Conservation (phyloP, 1,140 invertebrate species). For the Mylabris phalerata region DNA sequence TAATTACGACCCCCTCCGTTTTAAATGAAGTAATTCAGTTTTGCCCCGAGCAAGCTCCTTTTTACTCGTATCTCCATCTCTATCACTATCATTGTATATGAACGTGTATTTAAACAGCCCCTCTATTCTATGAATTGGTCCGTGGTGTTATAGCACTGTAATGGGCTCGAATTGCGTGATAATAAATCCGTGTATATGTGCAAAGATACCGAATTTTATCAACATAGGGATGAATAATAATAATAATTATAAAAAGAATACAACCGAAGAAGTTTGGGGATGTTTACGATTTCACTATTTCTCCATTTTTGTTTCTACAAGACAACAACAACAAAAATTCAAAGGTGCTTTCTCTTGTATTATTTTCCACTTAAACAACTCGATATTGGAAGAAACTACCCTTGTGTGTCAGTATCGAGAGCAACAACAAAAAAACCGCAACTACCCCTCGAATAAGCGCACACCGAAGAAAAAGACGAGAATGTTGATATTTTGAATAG, state of each 20-base stretch:
- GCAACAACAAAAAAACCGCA: neutral
- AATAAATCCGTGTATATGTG: no score
- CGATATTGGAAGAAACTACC: no score
- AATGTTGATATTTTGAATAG: constrained; percentile 12
- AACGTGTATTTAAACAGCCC: neutral
- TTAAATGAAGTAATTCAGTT: constrained; percentile 18
- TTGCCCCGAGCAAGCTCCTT: constrained; percentile 8
- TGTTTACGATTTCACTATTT: no score
- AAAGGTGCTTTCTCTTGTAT: neutral
- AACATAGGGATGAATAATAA: neutral
- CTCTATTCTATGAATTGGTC: neutral
- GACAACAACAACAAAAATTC: no score
- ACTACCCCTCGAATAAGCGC: constrained; percentile 2
- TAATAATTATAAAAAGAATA: no score
- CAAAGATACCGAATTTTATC: neutral
- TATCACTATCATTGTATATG: neutral
- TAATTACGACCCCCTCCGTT: constrained; percentile 10
- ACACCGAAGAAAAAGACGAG: constrained; percentile 11
- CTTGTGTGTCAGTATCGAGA: neutral
- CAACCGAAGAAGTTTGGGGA: no score
- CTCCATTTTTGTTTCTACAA: no score
- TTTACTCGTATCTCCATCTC: constrained; percentile 4
- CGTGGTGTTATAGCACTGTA: no score
- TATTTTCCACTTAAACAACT: constrained; percentile 6
- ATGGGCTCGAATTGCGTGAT: no score